A percentile compares a stretch with the other conserved stretches of the same genome.
Evolutionary conservation across 1,140 invertebrate species (phyloP).

Genomic region (Carcinoscorpius rotundicauda): DNA sequence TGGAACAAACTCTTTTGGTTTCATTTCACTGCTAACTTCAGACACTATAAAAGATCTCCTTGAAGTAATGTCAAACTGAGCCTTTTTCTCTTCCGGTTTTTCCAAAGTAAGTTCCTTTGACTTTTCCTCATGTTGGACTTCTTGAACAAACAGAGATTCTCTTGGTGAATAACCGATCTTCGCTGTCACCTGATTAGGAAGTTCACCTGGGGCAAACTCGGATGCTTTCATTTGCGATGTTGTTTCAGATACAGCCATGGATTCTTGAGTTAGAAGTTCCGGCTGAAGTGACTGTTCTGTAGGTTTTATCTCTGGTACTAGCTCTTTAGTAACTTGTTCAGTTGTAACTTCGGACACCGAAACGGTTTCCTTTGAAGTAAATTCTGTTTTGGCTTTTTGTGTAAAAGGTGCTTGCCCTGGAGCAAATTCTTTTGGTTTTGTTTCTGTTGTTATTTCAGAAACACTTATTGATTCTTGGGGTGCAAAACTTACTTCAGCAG

Average conservation of each 20-base stretch:
- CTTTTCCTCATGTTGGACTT: conserved; percentile 10
- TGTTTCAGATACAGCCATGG: conserved; percentile 12
- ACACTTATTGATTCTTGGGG: conserved; percentile 11
- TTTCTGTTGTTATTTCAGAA: conserved; percentile 13
- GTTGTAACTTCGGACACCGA: conserved; percentile 16
- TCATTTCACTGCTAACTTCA: conserved; percentile 1
- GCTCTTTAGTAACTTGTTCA: conserved; percentile 12
- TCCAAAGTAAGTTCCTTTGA: not conserved
- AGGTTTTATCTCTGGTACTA: conserved; percentile 9
- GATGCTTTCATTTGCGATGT: conserved; percentile 6
- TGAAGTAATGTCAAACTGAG: not conserved
- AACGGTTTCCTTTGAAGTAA: conserved; percentile 14
- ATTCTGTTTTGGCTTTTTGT: conserved; percentile 12
- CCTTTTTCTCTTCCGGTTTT: not conserved
- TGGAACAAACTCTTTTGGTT: conserved; percentile 8
- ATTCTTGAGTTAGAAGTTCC: conserved; percentile 9
- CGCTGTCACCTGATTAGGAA: not conserved
- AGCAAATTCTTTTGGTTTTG: conserved; percentile 11
- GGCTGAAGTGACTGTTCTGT: not conserved
- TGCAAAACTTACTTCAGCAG: not conserved
- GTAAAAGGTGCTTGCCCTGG: conserved; percentile 7
- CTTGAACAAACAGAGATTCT: conserved; percentile 9
- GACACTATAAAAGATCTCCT: not conserved
- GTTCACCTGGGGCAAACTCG: not conserved
- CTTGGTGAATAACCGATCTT: not conserved